A percentile compares a stretch with the other conserved stretches of the same genome.
Conservation (phyloP, 2,113 vertebrate genomes). For the Callopanchax toddi region DNA sequence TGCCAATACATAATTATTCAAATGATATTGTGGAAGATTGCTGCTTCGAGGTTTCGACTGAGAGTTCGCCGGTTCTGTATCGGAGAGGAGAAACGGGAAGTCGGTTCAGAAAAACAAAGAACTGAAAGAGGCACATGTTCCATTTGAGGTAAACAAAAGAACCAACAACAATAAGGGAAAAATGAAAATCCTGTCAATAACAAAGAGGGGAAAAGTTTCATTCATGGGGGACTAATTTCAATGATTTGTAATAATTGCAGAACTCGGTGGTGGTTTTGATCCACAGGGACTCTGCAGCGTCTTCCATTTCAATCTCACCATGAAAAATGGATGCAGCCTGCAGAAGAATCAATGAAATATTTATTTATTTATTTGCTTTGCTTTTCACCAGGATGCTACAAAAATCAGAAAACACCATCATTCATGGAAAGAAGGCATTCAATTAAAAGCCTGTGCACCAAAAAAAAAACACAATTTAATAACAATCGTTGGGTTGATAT, state of each 20-base stretch:
- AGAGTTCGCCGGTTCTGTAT: neutral
- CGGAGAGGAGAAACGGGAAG: neutral
- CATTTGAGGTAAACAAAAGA: constrained; percentile 18
- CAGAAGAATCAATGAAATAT: constrained; percentile 19
- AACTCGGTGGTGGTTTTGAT: constrained; percentile 36
- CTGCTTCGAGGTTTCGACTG: neutral
- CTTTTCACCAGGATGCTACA: constrained; percentile 18
- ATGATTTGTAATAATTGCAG: constrained; percentile 58
- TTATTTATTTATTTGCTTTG: constrained; percentile 32
- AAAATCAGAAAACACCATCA: constrained; percentile 10
- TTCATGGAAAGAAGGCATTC: neutral
- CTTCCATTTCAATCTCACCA: constrained; percentile 39
- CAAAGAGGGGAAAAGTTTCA: constrained; percentile 29
- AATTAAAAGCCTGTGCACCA: neutral
- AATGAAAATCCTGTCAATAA: constrained; percentile 15
- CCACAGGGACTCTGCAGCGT: constrained; percentile 47
- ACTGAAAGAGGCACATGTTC: neutral
- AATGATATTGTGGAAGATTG: neutral
- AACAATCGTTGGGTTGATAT: no score
- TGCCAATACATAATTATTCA: neutral
- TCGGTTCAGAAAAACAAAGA: neutral
- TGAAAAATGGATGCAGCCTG: constrained; percentile 36
- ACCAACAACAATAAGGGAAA: constrained; percentile 11
- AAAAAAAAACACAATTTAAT: no score
- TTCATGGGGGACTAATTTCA: constrained; percentile 47